Percentiles rank a stretch among this genome's conserved stretches.
phyloP scores from a whole-genome alignment of 2,797 vertebrate genomes.

The Falco rusticolus region DNA sequence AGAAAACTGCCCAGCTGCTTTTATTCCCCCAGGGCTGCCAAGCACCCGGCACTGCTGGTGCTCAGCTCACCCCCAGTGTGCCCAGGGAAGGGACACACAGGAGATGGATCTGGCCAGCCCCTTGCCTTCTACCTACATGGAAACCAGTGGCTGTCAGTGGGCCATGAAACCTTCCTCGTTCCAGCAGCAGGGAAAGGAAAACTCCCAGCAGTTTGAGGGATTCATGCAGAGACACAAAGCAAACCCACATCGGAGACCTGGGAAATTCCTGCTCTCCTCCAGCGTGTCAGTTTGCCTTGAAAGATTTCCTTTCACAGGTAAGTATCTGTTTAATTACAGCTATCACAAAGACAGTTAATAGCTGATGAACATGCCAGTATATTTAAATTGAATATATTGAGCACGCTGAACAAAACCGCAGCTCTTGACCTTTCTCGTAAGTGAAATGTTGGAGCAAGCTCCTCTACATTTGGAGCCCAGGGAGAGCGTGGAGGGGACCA shows the following conservation, averaged over 20 bases:
- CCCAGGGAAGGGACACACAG: not conserved
- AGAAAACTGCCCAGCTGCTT: not conserved
- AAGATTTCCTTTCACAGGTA: conserved; percentile 28
- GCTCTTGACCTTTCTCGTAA: conserved; percentile 57
- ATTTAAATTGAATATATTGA: conserved; percentile 65
- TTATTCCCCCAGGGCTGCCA: not conserved
- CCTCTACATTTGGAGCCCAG: not conserved
- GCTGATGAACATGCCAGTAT: conserved; percentile 50
- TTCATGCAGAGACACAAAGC: not conserved
- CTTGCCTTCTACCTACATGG: not conserved
- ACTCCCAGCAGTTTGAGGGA: not conserved
- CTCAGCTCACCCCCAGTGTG: not conserved
- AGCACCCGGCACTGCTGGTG: not conserved
- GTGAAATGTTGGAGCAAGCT: conserved; percentile 40
- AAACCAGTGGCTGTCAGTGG: not conserved
- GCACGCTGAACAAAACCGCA: conserved; percentile 42
- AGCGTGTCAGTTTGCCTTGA: not conserved
- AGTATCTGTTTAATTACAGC: conserved; percentile 58
- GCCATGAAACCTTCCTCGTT: not conserved
- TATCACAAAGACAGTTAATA: conserved; percentile 58
- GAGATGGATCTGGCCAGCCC: not conserved
- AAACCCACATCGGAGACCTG: not conserved
- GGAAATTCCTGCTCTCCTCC: not conserved
- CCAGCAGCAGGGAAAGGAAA: not conserved
- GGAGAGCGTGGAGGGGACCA: not conserved